These are phyloP conservation scores for Myotis lucifugus DNA, from an alignment of 2,113 vertebrate species.

Conservation along the genomic window DNA sequence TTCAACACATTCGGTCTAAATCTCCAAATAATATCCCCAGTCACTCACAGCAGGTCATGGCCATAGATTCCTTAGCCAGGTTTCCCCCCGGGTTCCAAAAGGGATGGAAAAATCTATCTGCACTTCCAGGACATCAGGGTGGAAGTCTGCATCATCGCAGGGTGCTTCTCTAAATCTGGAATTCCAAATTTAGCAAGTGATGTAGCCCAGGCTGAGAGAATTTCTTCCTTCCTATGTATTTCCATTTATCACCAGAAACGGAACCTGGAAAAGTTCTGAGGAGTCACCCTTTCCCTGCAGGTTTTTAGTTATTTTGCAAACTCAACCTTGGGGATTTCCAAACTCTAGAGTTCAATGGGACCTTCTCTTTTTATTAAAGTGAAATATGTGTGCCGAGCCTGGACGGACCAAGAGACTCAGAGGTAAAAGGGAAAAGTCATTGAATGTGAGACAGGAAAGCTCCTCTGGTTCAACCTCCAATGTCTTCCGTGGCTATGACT, in stretches of 20 bases:
- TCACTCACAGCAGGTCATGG: neutral
- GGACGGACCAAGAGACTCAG: neutral
- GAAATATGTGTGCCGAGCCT: neutral
- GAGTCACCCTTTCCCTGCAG: neutral
- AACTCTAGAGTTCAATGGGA: neutral
- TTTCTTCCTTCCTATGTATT: slow-evolving; percentile 15
- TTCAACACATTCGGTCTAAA: neutral
- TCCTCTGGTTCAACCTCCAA: neutral
- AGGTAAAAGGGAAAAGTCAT: neutral
- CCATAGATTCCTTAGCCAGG: neutral
- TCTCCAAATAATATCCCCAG: neutral
- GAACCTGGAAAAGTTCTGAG: neutral
- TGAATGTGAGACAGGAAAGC: neutral
- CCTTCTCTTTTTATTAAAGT: neutral
- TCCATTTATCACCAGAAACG: neutral
- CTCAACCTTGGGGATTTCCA: slow-evolving; percentile 5
- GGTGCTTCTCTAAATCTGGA: slow-evolving; percentile 52
- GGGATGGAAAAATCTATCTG: neutral
- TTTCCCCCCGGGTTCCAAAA: neutral
- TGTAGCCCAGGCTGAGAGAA: neutral
- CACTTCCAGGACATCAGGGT: neutral
- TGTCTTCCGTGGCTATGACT: neutral
- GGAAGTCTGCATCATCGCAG: neutral
- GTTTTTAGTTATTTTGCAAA: neutral
- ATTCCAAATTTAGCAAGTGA: slow-evolving; percentile 57